Evolutionary conservation across 2,797 vertebrate genomes (phyloP), one percentile per base, ranked within the genome.

Genomic region (Hemitrygon akajei): DNA sequence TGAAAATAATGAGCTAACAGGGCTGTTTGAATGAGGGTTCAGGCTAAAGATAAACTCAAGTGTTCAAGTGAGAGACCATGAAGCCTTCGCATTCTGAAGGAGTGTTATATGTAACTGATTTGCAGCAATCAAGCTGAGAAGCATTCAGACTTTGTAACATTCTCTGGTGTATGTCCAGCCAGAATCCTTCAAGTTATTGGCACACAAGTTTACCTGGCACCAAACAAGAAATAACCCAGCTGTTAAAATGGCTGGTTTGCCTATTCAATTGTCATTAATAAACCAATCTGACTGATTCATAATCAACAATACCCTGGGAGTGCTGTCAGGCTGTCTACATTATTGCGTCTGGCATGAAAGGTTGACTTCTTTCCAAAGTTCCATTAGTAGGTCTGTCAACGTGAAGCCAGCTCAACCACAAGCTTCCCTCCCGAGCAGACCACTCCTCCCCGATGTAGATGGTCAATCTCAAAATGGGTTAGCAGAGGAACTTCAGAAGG

Each of bases 291-390:
- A 89, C 86, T 89, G 60, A n/a, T 37, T 89, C 56, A 89, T 89
- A 16, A 34, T 89, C 86, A 89, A 37, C n/a, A 89, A 66, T 89
- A n/a, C 86, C n/a, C 60, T 66, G 60, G 86, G 86, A 89, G n/a
- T 11, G 3, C 60, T 89, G 63, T 37, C 60, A 37, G 37, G 69
- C n/a, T 89, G 63, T 37, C 60, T 69, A 18, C n/a, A 69, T 69
- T 37, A 66, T 16, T 66, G 6, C 34, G 16, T 30, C 56, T 86
- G 56, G 25, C 27, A n/a, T 27, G 7, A 82, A 58, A 86, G 27
- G 56, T 30, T 69, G 63, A 69, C n/a, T 37, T 66, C n/a, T 0
- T 69, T 89, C 63, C 86, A 69, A 37, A 22, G 34, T 66, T 69
- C n/a, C 86, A 89, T 4, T 3, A 37, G 7, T n/a, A 89, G 20